Evolutionary conservation across 2,113 vertebrate genomes (phyloP).

Genomic region (Leptodactylus fuscus): DNA sequence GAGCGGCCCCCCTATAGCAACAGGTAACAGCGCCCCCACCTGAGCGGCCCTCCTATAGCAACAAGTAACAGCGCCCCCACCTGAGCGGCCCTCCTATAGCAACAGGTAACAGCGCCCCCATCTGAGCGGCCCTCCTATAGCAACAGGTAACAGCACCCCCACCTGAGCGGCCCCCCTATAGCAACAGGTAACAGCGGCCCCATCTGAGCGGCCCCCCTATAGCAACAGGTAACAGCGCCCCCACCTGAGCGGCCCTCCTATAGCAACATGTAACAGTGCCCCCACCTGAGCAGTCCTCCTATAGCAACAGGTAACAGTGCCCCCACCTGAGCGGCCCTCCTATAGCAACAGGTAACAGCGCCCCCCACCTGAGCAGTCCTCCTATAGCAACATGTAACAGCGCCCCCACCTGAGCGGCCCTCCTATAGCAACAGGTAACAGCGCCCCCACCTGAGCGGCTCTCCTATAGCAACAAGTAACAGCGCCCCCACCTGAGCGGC

Average conservation of each 20-base stretch:
- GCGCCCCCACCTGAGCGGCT: not conserved
- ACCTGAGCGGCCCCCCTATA: too few relatives aligned
- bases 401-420: too few relatives aligned
- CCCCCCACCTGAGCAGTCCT: too few relatives aligned
- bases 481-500: too few relatives aligned
- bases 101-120: not conserved
- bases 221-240: too few relatives aligned
- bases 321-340: too few relatives aligned
- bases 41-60: not conserved
- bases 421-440: not conserved
- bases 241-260: too few relatives aligned
- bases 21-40: not conserved
- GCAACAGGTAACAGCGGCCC: not conserved
- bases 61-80: too few relatives aligned
- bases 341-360: not conserved
- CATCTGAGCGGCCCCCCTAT: not conserved
- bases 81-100: too few relatives aligned
- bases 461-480: not conserved
- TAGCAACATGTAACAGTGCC: not conserved
- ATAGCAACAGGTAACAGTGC: too few relatives aligned
- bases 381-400: not conserved
- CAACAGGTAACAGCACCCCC: too few relatives aligned
- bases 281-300: not conserved
- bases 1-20: too few relatives aligned
- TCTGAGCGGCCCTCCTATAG: not conserved